Base-by-base conservation (phyloP, 2,797 vertebrate species). In the Mionectes olivaceus region DNA sequence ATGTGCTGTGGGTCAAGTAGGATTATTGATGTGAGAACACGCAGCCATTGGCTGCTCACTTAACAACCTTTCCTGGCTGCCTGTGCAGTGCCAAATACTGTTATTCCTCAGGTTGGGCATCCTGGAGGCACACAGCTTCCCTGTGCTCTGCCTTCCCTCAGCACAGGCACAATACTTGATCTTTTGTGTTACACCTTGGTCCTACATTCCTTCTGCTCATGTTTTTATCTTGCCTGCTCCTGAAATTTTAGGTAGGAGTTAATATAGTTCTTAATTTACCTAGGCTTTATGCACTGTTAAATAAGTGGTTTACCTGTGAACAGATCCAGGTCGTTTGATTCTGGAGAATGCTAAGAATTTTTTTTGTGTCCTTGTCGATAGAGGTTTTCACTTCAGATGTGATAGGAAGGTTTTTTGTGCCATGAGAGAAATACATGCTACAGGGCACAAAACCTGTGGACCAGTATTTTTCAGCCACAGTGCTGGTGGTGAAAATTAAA, bases 11-110 rank as follows among this genome's bases (percentile, higher is more conserved):
- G 52, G 63, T 94, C 76, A 75, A 47, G 56, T 35, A 60, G 82
- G 69, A 56, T 96, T 95, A 83, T 49, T 89, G 76, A 28, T 65
- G 52, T 73, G 87, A 73, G 73, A 95, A 32, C 68, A 92, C 33
- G 71, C 61, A 52, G 50, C 28, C 50, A 30, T 28, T 90, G 83
- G 78, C 71, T 93, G 93, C 73, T 94, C 33, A 0, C 24, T 90
- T 63, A 55, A 32, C 73, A 81, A 61, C 65, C 28, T 55, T 61
- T 64, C 16, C 80, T 78, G 81, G 44, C 82, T 92, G 65, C 79
- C 74, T 0, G 1, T 33, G 50, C 61, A 12, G n/a, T 43, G 33
- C 71, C 82, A 22, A 41, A 53, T 12, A 4, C 24, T 35, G 22
- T 24, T 64, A 4, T 5, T 93, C 14, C 50, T 77, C 19, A 56